phyloP scores from a whole-genome alignment of 2,888 invertebrate genomes.

The Auanema sp. region DNA sequence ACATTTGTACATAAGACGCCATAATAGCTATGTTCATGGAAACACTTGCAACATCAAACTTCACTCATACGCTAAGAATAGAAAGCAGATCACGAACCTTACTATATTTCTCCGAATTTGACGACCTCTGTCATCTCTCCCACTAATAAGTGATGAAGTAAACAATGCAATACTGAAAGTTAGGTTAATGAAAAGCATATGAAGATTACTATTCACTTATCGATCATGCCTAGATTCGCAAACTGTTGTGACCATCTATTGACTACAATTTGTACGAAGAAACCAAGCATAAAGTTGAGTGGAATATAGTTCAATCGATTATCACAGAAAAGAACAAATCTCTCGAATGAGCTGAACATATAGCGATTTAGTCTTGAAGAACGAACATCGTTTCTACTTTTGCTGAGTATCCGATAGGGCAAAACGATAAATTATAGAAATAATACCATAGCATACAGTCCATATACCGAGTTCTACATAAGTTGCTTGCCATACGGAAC shows the following conservation, averaged over 20 bases:
- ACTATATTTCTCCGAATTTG: constrained; percentile 50
- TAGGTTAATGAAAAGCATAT: neutral
- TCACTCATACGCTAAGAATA: too few species aligned
- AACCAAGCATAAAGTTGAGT: constrained; percentile 50
- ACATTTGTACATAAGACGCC: too few species aligned
- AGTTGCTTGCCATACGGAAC: constrained; percentile 43
- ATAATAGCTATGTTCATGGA: too few species aligned
- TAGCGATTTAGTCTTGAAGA: neutral
- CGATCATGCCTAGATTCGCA: constrained; percentile 42
- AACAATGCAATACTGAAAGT: constrained; percentile 46
- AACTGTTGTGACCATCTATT: constrained; percentile 42
- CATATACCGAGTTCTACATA: constrained; percentile 37
- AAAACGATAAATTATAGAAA: constrained; percentile 35
- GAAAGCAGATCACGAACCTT: constrained; percentile 37
- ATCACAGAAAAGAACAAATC: constrained; percentile 40
- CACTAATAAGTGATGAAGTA: constrained; percentile 40
- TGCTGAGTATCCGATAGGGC: constrained; percentile 33
- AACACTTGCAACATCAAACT: too few species aligned
- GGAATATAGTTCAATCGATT: constrained; percentile 44
- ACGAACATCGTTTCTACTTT: constrained; percentile 20
- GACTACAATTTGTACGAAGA: constrained; percentile 52
- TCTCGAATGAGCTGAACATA: constrained; percentile 39
- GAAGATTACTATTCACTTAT: constrained; percentile 34
- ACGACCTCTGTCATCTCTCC: constrained; percentile 44
- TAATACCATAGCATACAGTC: constrained; percentile 29